A percentile compares a stretch with the other conserved stretches of the same genome.
Conservation (phyloP, 2,888 invertebrate species). For the Steinernema carpocapsae region DNA sequence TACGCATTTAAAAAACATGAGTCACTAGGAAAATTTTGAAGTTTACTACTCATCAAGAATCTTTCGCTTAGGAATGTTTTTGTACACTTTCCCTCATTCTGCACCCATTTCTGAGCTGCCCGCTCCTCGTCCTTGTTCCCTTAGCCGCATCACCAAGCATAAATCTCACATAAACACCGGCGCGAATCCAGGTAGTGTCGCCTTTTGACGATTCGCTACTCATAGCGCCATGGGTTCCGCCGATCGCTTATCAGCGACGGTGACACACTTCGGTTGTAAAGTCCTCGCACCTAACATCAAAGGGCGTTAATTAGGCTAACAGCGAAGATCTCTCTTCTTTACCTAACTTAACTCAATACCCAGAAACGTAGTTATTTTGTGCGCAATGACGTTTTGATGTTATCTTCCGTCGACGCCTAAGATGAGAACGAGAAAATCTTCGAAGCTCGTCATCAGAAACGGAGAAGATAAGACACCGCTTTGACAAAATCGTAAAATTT, state of each 20-base stretch:
- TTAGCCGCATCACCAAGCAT: background rate
- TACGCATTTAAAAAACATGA: too few relatives aligned
- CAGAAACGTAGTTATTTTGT: too few relatives aligned
- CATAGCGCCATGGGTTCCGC: background rate
- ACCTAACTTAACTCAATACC: too few relatives aligned
- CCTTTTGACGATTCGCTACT: conserved; percentile 20
- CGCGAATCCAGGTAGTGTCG: background rate
- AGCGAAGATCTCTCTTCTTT: too few relatives aligned
- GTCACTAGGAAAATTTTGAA: too few relatives aligned
- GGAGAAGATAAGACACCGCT: conserved; percentile 23
- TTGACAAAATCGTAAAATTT: conserved; percentile 30
- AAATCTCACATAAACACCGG: background rate
- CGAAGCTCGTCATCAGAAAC: too few relatives aligned
- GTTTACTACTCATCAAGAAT: too few relatives aligned
- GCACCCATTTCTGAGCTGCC: background rate
- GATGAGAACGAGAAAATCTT: too few relatives aligned
- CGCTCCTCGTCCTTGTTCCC: background rate
- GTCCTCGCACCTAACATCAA: background rate
- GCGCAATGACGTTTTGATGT: too few relatives aligned
- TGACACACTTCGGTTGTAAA: background rate
- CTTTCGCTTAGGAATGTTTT: background rate
- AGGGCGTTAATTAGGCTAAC: too few relatives aligned
- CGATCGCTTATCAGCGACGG: conserved; percentile 19
- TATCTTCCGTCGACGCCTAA: too few relatives aligned
- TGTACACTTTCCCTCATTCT: background rate